A percentile compares a stretch with the other conserved stretches of the same genome.
Conservation (phyloP, 1,140 invertebrate genomes). For the Lethrus apterus region DNA sequence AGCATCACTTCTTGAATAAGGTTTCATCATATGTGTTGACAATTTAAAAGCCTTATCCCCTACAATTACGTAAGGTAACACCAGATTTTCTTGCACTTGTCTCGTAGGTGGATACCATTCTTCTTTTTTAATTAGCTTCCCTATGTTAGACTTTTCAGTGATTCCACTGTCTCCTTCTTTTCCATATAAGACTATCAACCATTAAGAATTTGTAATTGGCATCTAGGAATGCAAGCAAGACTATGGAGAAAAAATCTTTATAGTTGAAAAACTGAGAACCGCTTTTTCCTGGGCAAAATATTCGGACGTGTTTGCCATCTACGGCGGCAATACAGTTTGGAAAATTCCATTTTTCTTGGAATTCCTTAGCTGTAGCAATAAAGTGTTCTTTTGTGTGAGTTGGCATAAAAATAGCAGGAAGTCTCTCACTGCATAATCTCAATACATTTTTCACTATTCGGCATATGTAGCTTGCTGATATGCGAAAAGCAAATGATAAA, state of each 20-base stretch:
- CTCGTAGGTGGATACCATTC: neutral
- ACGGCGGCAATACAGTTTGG: neutral
- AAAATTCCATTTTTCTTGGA: conserved; percentile 1
- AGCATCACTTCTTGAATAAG: conserved; percentile 2
- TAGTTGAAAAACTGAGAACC: neutral
- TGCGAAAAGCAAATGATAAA: neutral
- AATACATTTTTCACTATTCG: neutral
- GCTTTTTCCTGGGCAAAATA: neutral
- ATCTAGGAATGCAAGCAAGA: neutral
- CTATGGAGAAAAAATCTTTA: conserved; percentile 3
- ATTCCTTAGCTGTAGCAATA: neutral
- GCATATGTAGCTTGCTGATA: neutral
- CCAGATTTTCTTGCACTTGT: neutral
- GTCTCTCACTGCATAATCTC: neutral
- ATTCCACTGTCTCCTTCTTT: conserved; percentile 4
- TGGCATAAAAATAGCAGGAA: neutral
- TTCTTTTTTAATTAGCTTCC: conserved; percentile 1
- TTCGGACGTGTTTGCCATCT: conserved; percentile 1
- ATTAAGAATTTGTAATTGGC: neutral
- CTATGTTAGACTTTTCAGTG: conserved; percentile 1
- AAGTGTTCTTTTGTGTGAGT: neutral
- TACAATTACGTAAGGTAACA: neutral
- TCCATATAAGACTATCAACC: conserved; percentile 3
- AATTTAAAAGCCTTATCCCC: neutral
- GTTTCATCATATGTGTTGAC: neutral